phyloP scores from a whole-genome alignment of 30 jellyfish, hydroid and myxozoan genomes.

The Turritopsis rubra region DNA sequence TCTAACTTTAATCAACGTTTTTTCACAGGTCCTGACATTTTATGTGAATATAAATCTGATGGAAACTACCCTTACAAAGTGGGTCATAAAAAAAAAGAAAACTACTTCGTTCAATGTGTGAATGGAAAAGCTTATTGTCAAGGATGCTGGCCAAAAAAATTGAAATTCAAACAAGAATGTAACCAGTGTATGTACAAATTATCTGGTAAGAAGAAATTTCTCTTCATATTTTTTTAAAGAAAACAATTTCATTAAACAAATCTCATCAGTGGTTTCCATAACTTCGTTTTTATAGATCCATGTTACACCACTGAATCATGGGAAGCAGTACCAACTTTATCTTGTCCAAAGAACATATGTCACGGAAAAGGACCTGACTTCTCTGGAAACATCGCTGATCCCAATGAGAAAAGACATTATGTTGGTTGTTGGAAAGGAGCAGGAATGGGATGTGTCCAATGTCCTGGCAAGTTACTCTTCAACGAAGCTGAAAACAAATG shows the following conservation, averaged over 20 bases:
- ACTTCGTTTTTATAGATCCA: neutral
- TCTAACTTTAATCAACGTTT: neutral
- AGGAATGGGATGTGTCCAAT: neutral
- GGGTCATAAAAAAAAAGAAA: neutral
- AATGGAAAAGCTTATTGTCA: conserved; percentile 20
- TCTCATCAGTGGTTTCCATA: neutral
- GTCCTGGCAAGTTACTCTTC: conserved; percentile 8
- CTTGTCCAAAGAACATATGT: neutral
- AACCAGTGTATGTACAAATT: conserved; percentile 25
- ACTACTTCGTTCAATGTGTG: conserved; percentile 23
- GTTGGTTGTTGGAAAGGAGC: conserved; percentile 13
- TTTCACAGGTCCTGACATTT: conserved; percentile 12
- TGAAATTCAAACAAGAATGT: conserved; percentile 16
- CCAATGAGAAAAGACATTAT: neutral
- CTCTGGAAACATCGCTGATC: neutral
- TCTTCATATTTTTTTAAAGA: neutral
- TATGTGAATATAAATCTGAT: conserved; percentile 3
- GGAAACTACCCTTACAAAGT: conserved; percentile 20
- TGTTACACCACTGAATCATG: conserved; percentile 13
- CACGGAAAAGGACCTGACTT: neutral
- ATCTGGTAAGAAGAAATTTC: conserved; percentile 5
- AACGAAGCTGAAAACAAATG: neutral
- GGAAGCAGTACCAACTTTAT: neutral
- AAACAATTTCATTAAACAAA: neutral
- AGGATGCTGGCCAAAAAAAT: conserved; percentile 31